A percentile compares a stretch with the other conserved stretches of the same genome.
Evolutionary conservation across 2,797 vertebrate genomes (phyloP).

Genomic region (Poecilia wingei): DNA sequence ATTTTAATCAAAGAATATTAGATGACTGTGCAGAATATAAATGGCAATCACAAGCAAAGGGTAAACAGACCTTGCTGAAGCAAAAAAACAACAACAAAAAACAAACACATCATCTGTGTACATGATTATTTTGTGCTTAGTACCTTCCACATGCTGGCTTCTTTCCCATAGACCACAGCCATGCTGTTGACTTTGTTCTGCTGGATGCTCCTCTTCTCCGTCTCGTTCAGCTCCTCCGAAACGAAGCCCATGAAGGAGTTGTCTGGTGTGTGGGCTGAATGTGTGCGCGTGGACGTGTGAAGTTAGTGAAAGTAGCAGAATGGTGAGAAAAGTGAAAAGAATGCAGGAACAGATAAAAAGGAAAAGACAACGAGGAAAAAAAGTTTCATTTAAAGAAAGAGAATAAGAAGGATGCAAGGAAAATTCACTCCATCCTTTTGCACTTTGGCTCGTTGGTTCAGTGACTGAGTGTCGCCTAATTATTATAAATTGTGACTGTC

Average conservation of each 20-base stretch:
- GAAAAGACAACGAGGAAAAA: slow-evolving; percentile 1
- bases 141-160: slow-evolving; percentile 97
- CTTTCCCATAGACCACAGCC: slow-evolving; percentile 93
- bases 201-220: slow-evolving; percentile 86
- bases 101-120: neutral
- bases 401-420: slow-evolving; percentile 9
- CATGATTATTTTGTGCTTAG: neutral
- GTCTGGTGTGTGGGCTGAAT: slow-evolving; percentile 91
- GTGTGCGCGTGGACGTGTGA: slow-evolving; percentile 19
- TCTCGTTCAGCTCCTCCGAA: slow-evolving; percentile 90
- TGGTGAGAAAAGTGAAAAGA: slow-evolving; percentile 14
- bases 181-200: slow-evolving; percentile 89
- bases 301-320: slow-evolving; percentile 7
- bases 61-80: neutral
- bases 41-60: neutral
- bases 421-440: slow-evolving; percentile 25
- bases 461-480: slow-evolving; percentile 5
- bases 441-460: slow-evolving; percentile 24
- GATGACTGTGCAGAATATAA: neutral
- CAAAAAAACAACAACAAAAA: neutral
- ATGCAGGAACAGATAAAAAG: slow-evolving; percentile 17
- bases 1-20: neutral
- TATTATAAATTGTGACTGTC: slow-evolving; percentile 46
- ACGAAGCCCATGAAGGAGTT: slow-evolving; percentile 98
- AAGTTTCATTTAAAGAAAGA: slow-evolving; percentile 36